Evolutionary conservation across 2,113 vertebrate species (phyloP).

Genomic region (Chrysochloris asiatica): DNA sequence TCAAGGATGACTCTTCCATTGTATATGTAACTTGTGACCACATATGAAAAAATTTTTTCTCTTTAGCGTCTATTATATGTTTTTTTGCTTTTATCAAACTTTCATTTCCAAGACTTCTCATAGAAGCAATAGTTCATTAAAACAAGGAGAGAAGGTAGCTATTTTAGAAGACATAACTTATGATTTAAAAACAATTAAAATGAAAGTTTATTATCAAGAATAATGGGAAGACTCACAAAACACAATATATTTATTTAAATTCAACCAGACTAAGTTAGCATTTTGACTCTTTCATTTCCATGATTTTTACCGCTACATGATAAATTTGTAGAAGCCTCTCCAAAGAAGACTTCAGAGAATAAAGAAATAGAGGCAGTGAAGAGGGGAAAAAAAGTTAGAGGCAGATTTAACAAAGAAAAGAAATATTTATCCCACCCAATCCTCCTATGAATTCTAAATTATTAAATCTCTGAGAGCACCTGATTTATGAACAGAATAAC

Average conservation of each 20-base stretch:
- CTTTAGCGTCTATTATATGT: background rate
- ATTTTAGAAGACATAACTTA: background rate
- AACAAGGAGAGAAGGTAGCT: constrained; percentile 49
- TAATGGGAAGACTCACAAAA: constrained; percentile 36
- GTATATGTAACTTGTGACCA: background rate
- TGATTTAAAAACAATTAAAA: background rate
- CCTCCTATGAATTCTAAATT: constrained; percentile 75
- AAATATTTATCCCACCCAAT: constrained; percentile 61
- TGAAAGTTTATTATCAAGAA: background rate
- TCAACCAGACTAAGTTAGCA: constrained; percentile 37
- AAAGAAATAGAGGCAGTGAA: constrained; percentile 48
- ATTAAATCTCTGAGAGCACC: constrained; percentile 68
- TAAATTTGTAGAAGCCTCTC: background rate
- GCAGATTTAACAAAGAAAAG: constrained; percentile 56
- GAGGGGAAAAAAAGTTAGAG: constrained; percentile 2
- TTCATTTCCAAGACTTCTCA: constrained; percentile 27
- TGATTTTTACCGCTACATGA: background rate
- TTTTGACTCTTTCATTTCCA: accelerated
- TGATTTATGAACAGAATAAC: constrained; percentile 74
- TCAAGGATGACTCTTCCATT: background rate
- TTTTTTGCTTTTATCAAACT: background rate
- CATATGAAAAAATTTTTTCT: background rate
- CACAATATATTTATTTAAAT: background rate
- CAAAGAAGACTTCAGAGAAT: constrained; percentile 40
- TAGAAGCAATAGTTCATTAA: constrained; percentile 32